These are phyloP conservation scores for Phaetusa simplex DNA, from an alignment of 2,113 vertebrate genomes.

Conservation along the genomic window DNA sequence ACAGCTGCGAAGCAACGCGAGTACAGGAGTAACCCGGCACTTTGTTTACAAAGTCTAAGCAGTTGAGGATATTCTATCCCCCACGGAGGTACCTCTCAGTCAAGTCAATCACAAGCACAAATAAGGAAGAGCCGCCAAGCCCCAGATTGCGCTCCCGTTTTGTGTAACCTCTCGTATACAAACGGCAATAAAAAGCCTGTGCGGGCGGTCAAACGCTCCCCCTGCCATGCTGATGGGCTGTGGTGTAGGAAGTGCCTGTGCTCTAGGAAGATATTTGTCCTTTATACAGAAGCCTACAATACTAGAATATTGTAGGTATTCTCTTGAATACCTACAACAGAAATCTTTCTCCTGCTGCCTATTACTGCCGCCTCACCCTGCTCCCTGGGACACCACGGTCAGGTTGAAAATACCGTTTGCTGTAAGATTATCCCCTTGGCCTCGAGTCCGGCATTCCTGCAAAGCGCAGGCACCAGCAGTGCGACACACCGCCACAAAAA, in stretches of 20 bases:
- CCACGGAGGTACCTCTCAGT: neutral
- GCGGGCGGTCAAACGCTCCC: accelerated
- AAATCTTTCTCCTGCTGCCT: neutral
- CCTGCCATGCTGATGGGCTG: accelerated
- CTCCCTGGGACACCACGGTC: neutral
- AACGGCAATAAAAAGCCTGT: neutral
- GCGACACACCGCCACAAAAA: neutral
- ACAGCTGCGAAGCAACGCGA: neutral
- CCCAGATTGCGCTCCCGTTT: neutral
- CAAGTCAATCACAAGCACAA: neutral
- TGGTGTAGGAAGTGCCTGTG: neutral
- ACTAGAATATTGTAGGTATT: too few species aligned
- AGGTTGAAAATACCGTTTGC: neutral
- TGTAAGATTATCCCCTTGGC: neutral
- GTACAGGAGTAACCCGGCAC: neutral
- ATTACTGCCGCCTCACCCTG: neutral
- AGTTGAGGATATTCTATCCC: neutral
- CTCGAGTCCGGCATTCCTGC: neutral
- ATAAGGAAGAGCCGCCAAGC: neutral
- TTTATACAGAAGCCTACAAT: neutral
- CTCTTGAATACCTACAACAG: neutral
- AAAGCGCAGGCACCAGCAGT: neutral
- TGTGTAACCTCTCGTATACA: accelerated
- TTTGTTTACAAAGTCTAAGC: neutral
- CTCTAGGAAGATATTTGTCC: neutral